Conservation (phyloP, 2,888 invertebrate species). For the Lasioglossum zephyrum region DNA sequence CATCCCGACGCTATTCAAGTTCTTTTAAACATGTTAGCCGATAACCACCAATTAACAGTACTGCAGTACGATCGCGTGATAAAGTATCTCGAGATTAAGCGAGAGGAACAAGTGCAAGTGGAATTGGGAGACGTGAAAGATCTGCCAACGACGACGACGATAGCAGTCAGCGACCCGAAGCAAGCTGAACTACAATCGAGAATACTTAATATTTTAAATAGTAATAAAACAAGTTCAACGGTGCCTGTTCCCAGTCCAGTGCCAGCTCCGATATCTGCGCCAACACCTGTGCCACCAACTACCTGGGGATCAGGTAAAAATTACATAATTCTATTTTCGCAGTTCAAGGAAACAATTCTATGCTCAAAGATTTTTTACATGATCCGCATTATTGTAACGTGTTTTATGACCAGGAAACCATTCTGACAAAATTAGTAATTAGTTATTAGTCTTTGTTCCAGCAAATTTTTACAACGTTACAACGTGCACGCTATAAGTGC, state of each 20-base stretch:
- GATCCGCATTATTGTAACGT: constrained; percentile 17
- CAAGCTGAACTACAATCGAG: constrained; percentile 91
- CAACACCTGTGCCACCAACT: constrained; percentile 73
- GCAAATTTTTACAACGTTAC: constrained; percentile 10
- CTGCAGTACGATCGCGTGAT: constrained; percentile 92
- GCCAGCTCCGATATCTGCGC: constrained; percentile 81
- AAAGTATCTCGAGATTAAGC: constrained; percentile 89
- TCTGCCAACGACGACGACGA: constrained; percentile 83
- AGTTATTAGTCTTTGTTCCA: constrained; percentile 7
- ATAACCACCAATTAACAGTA: constrained; percentile 91
- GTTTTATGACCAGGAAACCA: constrained; percentile 14
- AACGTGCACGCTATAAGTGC: constrained; percentile 13
- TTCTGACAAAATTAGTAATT: constrained; percentile 2
- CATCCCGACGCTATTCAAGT: constrained; percentile 83
- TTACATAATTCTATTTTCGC: constrained; percentile 4
- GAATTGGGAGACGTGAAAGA: constrained; percentile 90
- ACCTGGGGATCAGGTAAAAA: constrained; percentile 81
- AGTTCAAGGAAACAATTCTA: constrained; percentile 6
- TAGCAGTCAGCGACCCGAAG: constrained; percentile 85
- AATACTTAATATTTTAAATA: constrained; percentile 91
- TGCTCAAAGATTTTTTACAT: neutral
- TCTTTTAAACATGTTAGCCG: constrained; percentile 91
- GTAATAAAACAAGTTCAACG: constrained; percentile 83
- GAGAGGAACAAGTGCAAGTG: constrained; percentile 90
- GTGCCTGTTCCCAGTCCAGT: constrained; percentile 79